Evolutionary conservation across 2,888 invertebrate species (phyloP).

Genomic region (Chorisops tibialis): DNA sequence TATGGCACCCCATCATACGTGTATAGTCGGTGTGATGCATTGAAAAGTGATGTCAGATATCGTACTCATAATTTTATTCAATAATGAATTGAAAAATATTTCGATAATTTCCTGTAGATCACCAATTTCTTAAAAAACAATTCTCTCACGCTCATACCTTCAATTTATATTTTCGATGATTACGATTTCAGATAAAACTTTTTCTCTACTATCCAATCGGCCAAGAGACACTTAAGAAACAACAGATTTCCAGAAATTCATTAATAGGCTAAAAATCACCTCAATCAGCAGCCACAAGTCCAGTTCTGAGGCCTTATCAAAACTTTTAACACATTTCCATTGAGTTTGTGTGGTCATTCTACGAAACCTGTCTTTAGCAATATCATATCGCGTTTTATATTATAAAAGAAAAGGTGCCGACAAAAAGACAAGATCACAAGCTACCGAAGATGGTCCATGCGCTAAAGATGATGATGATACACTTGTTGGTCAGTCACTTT

Average conservation of each 20-base stretch:
- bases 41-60: too few relatives aligned
- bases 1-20: too few relatives aligned
- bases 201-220: not conserved
- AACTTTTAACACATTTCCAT: constrained; percentile 27
- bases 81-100: constrained; percentile 1
- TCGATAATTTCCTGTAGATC: constrained; percentile 21
- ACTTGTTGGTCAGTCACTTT: constrained; percentile 18
- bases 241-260: constrained; percentile 20
- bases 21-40: too few relatives aligned
- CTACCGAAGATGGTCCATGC: constrained; percentile 18
- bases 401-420: constrained; percentile 7
- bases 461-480: constrained; percentile 4
- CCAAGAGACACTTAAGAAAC: constrained; percentile 12
- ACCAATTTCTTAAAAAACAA: constrained; percentile 5
- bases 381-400: not conserved
- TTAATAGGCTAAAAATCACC: constrained; percentile 26
- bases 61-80: too few relatives aligned
- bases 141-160: constrained; percentile 26
- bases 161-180: too few relatives aligned
- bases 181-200: not conserved
- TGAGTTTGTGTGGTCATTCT: constrained; percentile 27
- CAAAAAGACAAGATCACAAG: constrained; percentile 23
- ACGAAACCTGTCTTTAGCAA: constrained; percentile 23
- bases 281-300: constrained; percentile 17
- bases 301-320: constrained; percentile 24